Percentiles rank a stretch among this genome's conserved stretches.
Evolutionary conservation across 2,888 invertebrate genomes (phyloP).

Genomic region (Stegophylla sp.): DNA sequence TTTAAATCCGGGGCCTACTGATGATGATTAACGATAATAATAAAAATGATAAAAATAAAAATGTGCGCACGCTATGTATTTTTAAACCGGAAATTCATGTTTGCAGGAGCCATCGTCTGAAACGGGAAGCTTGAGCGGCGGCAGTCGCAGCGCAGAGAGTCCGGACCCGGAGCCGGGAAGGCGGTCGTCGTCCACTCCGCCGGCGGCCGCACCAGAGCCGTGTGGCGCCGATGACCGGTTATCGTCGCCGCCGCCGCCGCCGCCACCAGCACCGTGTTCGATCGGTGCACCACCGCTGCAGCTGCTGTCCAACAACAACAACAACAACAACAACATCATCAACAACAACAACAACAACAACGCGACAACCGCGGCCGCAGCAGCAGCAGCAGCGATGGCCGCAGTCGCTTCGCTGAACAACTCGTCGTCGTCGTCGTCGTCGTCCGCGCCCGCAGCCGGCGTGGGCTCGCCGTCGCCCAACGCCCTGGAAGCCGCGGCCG

Average conservation of each 20-base stretch:
- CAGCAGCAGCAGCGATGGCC: conserved; percentile 62
- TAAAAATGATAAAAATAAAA: too few species aligned
- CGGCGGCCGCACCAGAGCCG: conserved; percentile 50
- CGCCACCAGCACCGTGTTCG: conserved; percentile 69
- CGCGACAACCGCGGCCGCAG: conserved; percentile 61
- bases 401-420: conserved; percentile 62
- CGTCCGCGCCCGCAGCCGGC: conserved; percentile 73
- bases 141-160: conserved; percentile 65
- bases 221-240: conserved; percentile 61
- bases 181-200: conserved; percentile 61
- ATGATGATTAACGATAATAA: too few species aligned
- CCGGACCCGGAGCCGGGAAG: conserved; percentile 59
- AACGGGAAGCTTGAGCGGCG: conserved; percentile 61
- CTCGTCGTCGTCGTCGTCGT: conserved; percentile 62
- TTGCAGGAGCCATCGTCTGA: conserved; percentile 56
- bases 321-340: too few species aligned
- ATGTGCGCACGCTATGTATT: background rate
- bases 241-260: conserved; percentile 68
- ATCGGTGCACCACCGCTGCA: conserved; percentile 65
- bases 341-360: too few species aligned
- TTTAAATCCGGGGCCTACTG: too few species aligned
- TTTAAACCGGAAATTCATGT: background rate
- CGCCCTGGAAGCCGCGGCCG: conserved; percentile 64
- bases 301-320: conserved; percentile 65
- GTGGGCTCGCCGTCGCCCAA: conserved; percentile 72